Base-by-base conservation (phyloP, 2,888 invertebrate genomes). In the Heliconius cydno region DNA sequence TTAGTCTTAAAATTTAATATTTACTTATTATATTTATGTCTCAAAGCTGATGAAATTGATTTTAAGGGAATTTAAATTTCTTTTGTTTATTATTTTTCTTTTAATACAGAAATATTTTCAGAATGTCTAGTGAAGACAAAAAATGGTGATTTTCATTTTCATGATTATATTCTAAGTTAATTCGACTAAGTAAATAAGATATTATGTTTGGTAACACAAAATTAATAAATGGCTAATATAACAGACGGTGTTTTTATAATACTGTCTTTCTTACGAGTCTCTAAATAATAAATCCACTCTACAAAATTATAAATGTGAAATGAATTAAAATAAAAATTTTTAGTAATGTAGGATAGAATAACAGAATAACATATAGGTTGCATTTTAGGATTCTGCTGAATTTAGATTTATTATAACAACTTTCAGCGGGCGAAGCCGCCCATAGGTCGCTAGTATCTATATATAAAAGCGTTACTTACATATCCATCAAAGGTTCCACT, bases 391-490 rank as follows among this genome's bases (percentile, higher is more conserved):
- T 41, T 41, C 12, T 41, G 41, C 5, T 41, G 1, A 41, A 41
- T 41, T 41, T 46, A 5, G 15, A 3, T 15, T 13, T 15, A 46
- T 15, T 46, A 15, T 15, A 46, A 46, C 1, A 46, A 15, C 4
- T 46, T 46, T 46, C 5, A 46, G 46, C 46, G 5, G 46, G 15
- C 15, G 46, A 46, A 15, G 46, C 46, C 15, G 46, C 46, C 13
- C 5, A 15, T 46, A 46, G 46, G 4, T 46, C 46, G 46, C 46
- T 15, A 15, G 15, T 46, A 63, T 25, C 4, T 63, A 10, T 25
- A 65, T 28, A 15, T 30, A 65, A 22, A 65, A 6, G 19, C 65
- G 13, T 70, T 46, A 70, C 70, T 70, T 46, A 70, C 70, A 70
- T 70, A 70, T 70, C 70, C 70, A 46, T 46, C n/a, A 22, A 70